Percentiles rank a stretch among this genome's conserved stretches.
These are phyloP conservation scores for Heterodera filipjevi DNA, from an alignment of 2,888 invertebrate species.

Conservation along the genomic window DNA sequence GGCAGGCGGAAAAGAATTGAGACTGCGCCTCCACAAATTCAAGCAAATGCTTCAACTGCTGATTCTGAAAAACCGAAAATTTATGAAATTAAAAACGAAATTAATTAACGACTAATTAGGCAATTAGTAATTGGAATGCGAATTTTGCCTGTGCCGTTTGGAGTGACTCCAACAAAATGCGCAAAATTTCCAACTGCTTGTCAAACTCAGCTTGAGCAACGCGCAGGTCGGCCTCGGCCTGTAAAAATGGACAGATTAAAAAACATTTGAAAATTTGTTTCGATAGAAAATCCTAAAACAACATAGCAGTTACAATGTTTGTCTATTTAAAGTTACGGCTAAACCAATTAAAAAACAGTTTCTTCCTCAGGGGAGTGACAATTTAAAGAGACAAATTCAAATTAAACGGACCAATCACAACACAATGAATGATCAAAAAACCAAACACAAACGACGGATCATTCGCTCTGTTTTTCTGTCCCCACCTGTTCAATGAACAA, in stretches of 20 bases:
- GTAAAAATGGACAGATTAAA: slow-evolving; percentile 34
- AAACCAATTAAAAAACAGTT: no score
- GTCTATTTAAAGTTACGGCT: no score
- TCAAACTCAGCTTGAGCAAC: slow-evolving; percentile 89
- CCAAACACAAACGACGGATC: slow-evolving; percentile 72
- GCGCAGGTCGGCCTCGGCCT: slow-evolving; percentile 87
- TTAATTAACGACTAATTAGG: no score
- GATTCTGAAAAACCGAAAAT: slow-evolving; percentile 73
- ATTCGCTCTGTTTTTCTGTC: slow-evolving; percentile 73
- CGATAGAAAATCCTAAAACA: no score
- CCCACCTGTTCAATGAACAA: slow-evolving; percentile 61
- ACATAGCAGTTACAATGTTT: no score
- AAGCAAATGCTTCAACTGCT: slow-evolving; percentile 81
- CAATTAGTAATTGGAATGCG: no score
- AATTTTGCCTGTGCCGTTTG: no score
- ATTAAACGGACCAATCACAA: background rate
- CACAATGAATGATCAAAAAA: slow-evolving; percentile 27
- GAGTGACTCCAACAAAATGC: slow-evolving; percentile 83
- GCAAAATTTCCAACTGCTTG: slow-evolving; percentile 83
- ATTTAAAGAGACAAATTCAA: no score
- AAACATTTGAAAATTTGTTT: background rate
- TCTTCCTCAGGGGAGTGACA: no score
- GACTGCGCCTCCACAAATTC: slow-evolving; percentile 87
- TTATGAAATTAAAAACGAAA: no score
- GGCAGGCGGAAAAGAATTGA: slow-evolving; percentile 83